A percentile compares a stretch with the other conserved stretches of the same genome.
Conservation (phyloP, 2,888 invertebrate species). For the Amphipoea lucens region DNA sequence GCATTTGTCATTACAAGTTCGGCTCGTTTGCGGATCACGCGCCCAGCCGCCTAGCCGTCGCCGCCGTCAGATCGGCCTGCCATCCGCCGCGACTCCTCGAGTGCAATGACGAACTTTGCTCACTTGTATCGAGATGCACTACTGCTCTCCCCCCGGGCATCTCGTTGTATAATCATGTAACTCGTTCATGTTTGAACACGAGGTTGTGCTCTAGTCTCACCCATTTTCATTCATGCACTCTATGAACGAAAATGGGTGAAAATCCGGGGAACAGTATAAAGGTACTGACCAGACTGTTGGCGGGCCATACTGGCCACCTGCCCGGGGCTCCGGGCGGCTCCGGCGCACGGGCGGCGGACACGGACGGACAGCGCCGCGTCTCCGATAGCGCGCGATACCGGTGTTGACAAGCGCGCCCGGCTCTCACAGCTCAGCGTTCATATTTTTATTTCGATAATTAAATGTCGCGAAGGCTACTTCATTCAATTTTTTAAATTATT, state of each 20-base stretch:
- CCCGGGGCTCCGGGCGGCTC: background rate
- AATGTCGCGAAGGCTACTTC: constrained; percentile 25
- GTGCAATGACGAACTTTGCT: background rate
- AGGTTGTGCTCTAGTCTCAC: background rate
- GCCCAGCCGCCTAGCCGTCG: no score
- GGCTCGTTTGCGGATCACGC: background rate
- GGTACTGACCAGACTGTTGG: background rate
- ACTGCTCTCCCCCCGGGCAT: background rate
- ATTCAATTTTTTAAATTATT: constrained; percentile 11
- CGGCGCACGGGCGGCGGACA: background rate
- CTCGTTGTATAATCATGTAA: background rate
- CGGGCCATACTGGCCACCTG: background rate
- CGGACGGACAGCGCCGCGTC: background rate
- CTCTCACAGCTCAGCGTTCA: background rate
- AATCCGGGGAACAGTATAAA: background rate
- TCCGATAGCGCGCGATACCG: constrained; percentile 17
- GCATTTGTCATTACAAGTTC: background rate
- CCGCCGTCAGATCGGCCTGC: background rate
- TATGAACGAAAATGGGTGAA: background rate
- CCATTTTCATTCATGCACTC: background rate
- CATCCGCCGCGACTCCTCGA: background rate
- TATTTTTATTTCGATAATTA: constrained; percentile 21
- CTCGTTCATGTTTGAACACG: background rate
- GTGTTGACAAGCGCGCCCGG: background rate
- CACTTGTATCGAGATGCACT: background rate